Conservation (phyloP, 2,797 vertebrate genomes). For the Bucorvus abyssinicus region DNA sequence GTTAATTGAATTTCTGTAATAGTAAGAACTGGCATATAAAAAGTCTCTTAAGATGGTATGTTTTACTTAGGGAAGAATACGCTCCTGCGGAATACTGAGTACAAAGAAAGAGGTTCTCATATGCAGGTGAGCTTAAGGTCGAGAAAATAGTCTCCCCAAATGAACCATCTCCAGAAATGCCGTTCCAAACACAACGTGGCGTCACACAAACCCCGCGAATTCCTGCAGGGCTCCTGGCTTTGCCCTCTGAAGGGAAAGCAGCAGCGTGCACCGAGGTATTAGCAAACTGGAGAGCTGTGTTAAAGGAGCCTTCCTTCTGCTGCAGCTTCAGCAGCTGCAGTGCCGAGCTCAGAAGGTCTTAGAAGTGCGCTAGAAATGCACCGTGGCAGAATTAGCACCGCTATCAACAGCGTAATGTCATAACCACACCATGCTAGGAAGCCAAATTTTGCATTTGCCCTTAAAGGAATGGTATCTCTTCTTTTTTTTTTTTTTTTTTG, state of each 20-base stretch:
- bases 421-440: neutral
- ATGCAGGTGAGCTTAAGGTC: neutral
- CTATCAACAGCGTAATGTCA: neutral
- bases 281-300: neutral
- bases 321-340: neutral
- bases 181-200: neutral
- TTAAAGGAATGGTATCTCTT: neutral
- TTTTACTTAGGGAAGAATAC: neutral
- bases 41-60: constrained; percentile 29
- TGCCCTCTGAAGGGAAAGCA: neutral
- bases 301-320: neutral
- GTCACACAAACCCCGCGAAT: neutral
- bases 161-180: neutral
- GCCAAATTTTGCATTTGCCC: neutral
- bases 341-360: neutral
- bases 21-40: constrained; percentile 15
- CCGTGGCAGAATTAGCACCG: neutral
- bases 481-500: neutral
- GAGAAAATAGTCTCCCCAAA: neutral
- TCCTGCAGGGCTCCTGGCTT: fast-evolving
- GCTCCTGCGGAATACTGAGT: neutral
- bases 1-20: constrained; percentile 54
- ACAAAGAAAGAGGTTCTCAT: neutral
- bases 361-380: neutral
- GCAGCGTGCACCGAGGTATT: fast-evolving